Conservation (phyloP, 2,888 invertebrate genomes). For the Troglohyphantes excavatus region DNA sequence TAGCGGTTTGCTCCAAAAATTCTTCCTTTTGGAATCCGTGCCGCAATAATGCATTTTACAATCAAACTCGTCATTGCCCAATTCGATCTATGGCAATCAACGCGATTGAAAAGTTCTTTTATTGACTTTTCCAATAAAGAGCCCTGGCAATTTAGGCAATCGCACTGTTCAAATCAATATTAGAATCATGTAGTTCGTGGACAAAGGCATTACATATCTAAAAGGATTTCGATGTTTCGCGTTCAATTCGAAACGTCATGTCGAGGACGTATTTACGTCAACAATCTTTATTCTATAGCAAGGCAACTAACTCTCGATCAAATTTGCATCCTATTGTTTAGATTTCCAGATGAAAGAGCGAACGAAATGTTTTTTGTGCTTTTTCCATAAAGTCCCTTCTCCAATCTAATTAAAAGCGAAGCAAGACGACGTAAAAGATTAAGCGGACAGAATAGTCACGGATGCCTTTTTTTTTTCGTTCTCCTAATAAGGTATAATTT, state of each 20-base stretch:
- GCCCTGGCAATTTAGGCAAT: no score
- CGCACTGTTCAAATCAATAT: slow-evolving; percentile 37
- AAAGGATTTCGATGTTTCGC: slow-evolving; percentile 41
- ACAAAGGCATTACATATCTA: slow-evolving; percentile 32
- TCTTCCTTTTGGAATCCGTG: no score
- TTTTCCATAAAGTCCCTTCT: neutral
- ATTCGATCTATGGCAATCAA: no score
- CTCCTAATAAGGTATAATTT: slow-evolving; percentile 40
- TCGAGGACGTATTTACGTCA: neutral
- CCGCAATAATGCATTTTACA: no score
- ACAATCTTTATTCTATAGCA: neutral
- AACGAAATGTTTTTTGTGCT: neutral
- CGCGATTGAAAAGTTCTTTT: no score
- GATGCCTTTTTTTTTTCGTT: slow-evolving; percentile 12
- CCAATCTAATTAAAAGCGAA: slow-evolving; percentile 26
- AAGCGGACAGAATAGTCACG: slow-evolving; percentile 17
- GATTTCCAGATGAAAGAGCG: slow-evolving; percentile 40
- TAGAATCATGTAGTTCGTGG: slow-evolving; percentile 24
- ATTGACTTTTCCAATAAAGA: no score
- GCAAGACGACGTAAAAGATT: slow-evolving; percentile 37
- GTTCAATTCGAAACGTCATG: slow-evolving; percentile 34
- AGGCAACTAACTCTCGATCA: no score
- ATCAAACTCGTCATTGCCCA: no score
- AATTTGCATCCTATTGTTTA: slow-evolving; percentile 14
- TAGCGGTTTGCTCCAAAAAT: no score